Evolutionary conservation across 2,113 vertebrate species (phyloP), one percentile per base, ranked within the genome.

Genomic region (Excalfactoria chinensis): DNA sequence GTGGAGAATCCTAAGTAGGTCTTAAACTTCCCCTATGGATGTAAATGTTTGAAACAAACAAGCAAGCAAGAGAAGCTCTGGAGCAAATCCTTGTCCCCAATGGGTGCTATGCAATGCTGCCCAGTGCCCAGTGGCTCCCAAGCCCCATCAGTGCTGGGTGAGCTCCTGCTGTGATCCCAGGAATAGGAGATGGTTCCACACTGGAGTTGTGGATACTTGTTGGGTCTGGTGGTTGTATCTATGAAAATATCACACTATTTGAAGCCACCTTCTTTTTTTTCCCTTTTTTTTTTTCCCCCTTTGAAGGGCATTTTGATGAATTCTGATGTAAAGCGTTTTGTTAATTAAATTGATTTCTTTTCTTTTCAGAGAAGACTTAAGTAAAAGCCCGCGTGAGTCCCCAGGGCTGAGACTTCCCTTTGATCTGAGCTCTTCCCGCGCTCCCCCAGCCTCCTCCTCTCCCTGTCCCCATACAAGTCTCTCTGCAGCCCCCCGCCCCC

Each of bases 341-440:
- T 92, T 97, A 93, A 97, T 96, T 93, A 86, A 81, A 93, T 90
- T 86, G 92, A 94, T 88, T 90, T 96, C 64, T 84, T 37, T 82
- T 25, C 64, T 81, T 88, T 90, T 93, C 89, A 94, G 58, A 5
- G 6, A 5, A 37, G 85, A 56, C 95, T 85, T 60, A 60, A 93
- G 94, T 87, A 68, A 88, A 95, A 90, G 69, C 81, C 66, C 71
- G 21, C 30, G 23, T 0, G 4, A 12, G 25, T 75, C 89, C 67
- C 95, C 19, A 1, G 66, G 87, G 43, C 82, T 1, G 7, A 8
- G 3, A 46, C 43, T 40, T 76, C 51, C 44, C 88, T 93, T 92
- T 92, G 95, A 94, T 91, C 77, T 44, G 41, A 83, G 87, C 70
- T 94, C 48, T 91, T 73, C 63, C 70, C 23, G 73, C 77, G 77